Evolutionary conservation across 2,797 vertebrate genomes (phyloP).

Genomic region (Bradypodion pumilum): DNA sequence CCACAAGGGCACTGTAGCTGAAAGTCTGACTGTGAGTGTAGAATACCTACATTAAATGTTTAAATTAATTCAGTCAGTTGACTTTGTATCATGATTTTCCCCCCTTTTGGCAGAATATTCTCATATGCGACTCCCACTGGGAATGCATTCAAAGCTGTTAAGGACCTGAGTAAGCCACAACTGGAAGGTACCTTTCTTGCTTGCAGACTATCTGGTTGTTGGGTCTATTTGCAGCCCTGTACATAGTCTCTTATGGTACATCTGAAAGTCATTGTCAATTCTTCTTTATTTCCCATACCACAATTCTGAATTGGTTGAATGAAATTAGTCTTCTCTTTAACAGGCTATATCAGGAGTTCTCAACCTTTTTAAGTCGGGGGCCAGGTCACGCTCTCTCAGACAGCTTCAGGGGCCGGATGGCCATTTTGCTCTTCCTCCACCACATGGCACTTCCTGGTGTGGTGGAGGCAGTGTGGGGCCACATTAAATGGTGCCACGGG

Average conservation of each 20-base stretch:
- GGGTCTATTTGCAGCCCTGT: not conserved
- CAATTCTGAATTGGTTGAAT: not conserved
- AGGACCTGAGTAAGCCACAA: constrained; percentile 51
- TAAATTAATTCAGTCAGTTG: not conserved
- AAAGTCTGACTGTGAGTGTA: too few relatives aligned
- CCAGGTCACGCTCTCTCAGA: too few relatives aligned
- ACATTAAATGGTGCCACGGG: too few relatives aligned
- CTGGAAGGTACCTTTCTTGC: constrained; percentile 59
- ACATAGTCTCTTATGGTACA: too few relatives aligned
- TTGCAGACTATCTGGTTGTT: not conserved
- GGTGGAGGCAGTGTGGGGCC: too few relatives aligned
- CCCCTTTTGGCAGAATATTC: not conserved
- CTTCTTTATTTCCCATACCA: not conserved
- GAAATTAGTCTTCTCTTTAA: not conserved
- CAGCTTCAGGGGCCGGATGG: too few relatives aligned
- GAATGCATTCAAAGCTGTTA: constrained; percentile 43
- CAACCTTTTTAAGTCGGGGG: too few relatives aligned
- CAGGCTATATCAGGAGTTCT: too few relatives aligned
- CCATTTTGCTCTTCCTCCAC: too few relatives aligned
- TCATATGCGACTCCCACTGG: not conserved
- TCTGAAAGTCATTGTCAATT: not conserved
- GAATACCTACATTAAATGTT: too few relatives aligned
- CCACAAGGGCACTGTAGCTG: too few relatives aligned
- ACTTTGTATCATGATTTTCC: not conserved
- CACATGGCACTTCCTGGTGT: too few relatives aligned